Evolutionary conservation across 2,888 invertebrate species (phyloP), one percentile per base, ranked within the genome.

Genomic region (Agonopterix alstromeriana): DNA sequence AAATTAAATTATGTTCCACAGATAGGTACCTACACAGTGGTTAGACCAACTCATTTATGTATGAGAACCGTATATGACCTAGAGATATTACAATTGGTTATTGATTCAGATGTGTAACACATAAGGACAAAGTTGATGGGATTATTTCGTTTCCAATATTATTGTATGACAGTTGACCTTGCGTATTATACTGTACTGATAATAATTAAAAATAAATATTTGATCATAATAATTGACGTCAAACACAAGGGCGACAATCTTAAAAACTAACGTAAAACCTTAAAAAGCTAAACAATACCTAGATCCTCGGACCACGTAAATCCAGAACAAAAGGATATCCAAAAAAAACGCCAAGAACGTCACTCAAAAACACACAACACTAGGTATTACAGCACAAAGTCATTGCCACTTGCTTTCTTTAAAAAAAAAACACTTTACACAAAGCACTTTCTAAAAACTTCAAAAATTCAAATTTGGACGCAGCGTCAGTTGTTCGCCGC

Each of bases 381-480:
- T 52, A 48, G 67, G 49, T 63, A 62, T 56, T 55, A 60, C 56
- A 58, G 48, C 58, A 61, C 59, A 57, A 60, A 60, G 59, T 66
- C 64, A 64, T 65, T 64, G 63, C 62, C 65, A 61, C 53, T 55
- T 45, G 58, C 59, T 51, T 55, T 53, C 48, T 50, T 56, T 51
- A 46, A 55, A 61, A 62, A 61, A 62, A 58, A 56, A 59, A 60
- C 66, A 60, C 56, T 53, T 65, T 65, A 66, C 62, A 67, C 49
- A 52, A 47, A 47, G 48, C 66, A 71, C 75, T 77, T 77, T 74
- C 70, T 69, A 76, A 73, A 27, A 57, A 55, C 58, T 46, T 50
- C 43, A 52, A 54, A 27, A 53, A 55, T 59, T 56, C 49, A 47
- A 52, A 57, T 56, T 54, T 47, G 27, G 45, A 45, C 45, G 50